Evolutionary conservation across 2,888 invertebrate species (phyloP).

Genomic region (Athrips mouffetella): DNA sequence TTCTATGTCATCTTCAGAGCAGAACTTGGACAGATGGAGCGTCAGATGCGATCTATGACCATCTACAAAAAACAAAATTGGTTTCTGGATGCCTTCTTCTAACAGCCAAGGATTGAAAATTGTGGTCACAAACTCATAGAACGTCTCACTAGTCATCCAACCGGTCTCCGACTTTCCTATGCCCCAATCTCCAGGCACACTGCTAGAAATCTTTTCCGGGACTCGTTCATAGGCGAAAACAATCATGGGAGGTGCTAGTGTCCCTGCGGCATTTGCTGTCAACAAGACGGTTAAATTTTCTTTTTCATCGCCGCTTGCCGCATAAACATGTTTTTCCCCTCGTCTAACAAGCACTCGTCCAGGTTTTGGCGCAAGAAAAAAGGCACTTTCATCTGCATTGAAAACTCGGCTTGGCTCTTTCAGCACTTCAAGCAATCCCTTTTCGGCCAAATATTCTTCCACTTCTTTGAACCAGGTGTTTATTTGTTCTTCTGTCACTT

Average conservation of each 20-base stretch:
- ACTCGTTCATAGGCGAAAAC: conserved; percentile 24
- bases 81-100: too few species aligned
- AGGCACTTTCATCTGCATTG: conserved; percentile 28
- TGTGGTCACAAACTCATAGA: too few species aligned
- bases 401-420: conserved; percentile 21
- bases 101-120: too few species aligned
- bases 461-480: conserved; percentile 19
- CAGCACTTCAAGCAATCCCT: conserved; percentile 9
- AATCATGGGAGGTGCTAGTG: conserved; percentile 27
- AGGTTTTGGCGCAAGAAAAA: conserved; percentile 42
- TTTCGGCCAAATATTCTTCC: conserved; percentile 17
- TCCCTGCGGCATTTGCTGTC: conserved; percentile 27
- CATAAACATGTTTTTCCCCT: conserved; percentile 22
- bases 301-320: conserved; percentile 29
- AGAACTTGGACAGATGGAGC: too few species aligned
- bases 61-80: too few species aligned
- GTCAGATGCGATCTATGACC: too few species aligned
- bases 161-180: conserved; percentile 34
- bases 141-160: conserved; percentile 40
- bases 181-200: conserved; percentile 24
- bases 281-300: conserved; percentile 27
- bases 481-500: conserved; percentile 21
- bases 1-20: too few species aligned
- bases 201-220: conserved; percentile 16
- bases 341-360: conserved; percentile 28